Conservation (phyloP, 2,888 invertebrate species). For the Plebejus melissa region DNA sequence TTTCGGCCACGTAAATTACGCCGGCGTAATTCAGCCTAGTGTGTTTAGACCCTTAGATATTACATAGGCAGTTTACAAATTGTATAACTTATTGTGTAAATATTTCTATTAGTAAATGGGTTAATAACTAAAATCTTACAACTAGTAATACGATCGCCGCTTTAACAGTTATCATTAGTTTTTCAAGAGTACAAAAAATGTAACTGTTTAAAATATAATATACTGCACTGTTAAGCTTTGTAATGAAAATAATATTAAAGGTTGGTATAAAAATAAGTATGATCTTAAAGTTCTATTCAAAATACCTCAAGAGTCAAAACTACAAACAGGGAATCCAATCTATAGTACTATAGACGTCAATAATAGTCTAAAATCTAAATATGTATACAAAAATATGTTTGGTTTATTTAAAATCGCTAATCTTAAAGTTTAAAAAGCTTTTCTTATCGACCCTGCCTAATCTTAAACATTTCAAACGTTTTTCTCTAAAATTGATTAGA, state of each 20-base stretch:
- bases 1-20: too few relatives aligned
- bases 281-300: not conserved
- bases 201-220: too few relatives aligned
- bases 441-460: slow-evolving; percentile 11
- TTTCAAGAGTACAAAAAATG: not conserved
- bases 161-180: not conserved
- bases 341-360: too few relatives aligned
- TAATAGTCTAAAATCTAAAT: not conserved
- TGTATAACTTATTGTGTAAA: not conserved
- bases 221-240: too few relatives aligned
- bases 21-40: too few relatives aligned
- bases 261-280: not conserved
- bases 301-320: not conserved
- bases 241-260: too few relatives aligned
- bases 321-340: not conserved
- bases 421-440: not conserved
- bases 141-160: slow-evolving; percentile 14
- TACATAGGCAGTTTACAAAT: too few relatives aligned
- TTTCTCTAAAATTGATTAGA: not conserved
- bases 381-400: not conserved
- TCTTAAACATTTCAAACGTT: not conserved
- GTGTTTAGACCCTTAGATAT: too few relatives aligned
- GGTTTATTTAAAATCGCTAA: not conserved
- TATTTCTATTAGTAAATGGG: not conserved
- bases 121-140: not conserved